These are phyloP conservation scores for Xiphophorus hellerii DNA, from an alignment of 2,113 vertebrate genomes.

Conservation along the genomic window DNA sequence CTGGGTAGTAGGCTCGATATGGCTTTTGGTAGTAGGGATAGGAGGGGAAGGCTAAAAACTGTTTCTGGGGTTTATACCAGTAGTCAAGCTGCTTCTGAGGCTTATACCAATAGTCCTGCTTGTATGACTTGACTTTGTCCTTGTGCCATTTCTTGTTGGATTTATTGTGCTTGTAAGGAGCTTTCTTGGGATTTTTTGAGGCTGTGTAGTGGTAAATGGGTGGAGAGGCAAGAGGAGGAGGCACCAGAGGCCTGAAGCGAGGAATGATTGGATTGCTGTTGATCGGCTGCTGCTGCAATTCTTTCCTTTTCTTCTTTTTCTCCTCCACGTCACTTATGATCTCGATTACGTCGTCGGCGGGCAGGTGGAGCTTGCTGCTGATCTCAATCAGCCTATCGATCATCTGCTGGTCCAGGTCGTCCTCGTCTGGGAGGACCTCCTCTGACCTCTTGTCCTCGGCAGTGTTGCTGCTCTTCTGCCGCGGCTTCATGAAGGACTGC, in stretches of 20 bases:
- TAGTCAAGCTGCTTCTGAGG: conserved; percentile 81
- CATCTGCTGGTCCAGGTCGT: conserved; percentile 89
- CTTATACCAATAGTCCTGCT: conserved; percentile 80
- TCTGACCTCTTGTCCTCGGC: conserved; percentile 85
- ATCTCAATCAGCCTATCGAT: conserved; percentile 93
- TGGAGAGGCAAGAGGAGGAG: conserved; percentile 73
- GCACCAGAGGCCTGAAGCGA: conserved; percentile 77
- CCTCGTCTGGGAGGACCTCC: conserved; percentile 78
- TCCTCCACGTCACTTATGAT: conserved; percentile 92
- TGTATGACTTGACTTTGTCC: conserved; percentile 78
- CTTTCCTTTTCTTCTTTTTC: conserved; percentile 87
- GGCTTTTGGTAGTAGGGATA: conserved; percentile 85
- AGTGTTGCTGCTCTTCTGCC: conserved; percentile 79
- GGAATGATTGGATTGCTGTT: conserved; percentile 59
- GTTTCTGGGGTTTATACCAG: conserved; percentile 83
- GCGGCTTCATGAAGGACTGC: conserved; percentile 78
- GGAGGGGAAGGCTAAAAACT: conserved; percentile 84
- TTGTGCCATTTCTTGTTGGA: conserved; percentile 82
- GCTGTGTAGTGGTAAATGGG: conserved; percentile 78
- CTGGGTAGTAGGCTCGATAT: conserved; percentile 84
- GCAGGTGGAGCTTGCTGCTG: conserved; percentile 91
- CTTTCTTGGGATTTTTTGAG: conserved; percentile 76
- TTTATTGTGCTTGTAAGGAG: conserved; percentile 72
- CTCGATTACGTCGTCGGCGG: conserved; percentile 91
- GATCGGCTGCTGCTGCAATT: conserved; percentile 74